Evolutionary conservation across 53 echinoderm and acorn worm species (phyloP).

Genomic region (Arbacia lixula): DNA sequence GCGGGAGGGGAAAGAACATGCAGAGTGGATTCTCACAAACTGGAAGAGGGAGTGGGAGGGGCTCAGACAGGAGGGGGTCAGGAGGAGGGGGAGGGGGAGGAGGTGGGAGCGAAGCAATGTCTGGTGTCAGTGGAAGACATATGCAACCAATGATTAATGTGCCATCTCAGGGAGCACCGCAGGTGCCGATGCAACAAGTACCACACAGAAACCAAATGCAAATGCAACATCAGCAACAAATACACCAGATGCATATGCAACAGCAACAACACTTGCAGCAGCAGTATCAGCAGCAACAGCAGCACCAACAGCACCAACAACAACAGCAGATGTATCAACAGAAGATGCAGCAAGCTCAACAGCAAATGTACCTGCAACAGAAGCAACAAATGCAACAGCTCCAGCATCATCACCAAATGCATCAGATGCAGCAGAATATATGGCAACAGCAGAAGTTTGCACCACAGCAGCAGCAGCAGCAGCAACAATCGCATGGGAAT

Average conservation of each 20-base stretch:
- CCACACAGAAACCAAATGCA: constrained; percentile 56
- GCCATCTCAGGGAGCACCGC: constrained; percentile 60
- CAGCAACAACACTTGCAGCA: constrained; percentile 1
- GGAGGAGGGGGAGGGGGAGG: constrained; percentile 4
- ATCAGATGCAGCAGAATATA: constrained; percentile 49
- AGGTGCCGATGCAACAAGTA: constrained; percentile 61
- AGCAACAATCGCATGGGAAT: constrained; percentile 46
- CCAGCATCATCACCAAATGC: constrained; percentile 52
- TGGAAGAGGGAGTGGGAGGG: constrained; percentile 53
- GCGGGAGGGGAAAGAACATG: constrained; percentile 24
- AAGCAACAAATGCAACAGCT: constrained; percentile 56
- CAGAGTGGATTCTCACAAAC: constrained; percentile 36
- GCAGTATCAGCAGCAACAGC: constrained; percentile 7
- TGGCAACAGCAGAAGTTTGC: constrained; percentile 23
- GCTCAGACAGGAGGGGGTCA: constrained; percentile 44
- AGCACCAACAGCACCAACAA: constrained; percentile 2
- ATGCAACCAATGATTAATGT: constrained; percentile 29
- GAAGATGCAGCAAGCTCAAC: constrained; percentile 34
- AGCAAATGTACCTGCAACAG: constrained; percentile 54
- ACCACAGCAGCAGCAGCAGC: constrained; percentile 23
- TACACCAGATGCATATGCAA: neutral
- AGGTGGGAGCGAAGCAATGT: constrained; percentile 12
- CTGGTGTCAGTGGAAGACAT: constrained; percentile 7
- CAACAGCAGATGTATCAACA: constrained; percentile 40
- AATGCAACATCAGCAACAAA: constrained; percentile 13